Evolutionary conservation across 53 echinoderm and acorn worm genomes (phyloP).

Genomic region (Glandiceps talaboti): DNA sequence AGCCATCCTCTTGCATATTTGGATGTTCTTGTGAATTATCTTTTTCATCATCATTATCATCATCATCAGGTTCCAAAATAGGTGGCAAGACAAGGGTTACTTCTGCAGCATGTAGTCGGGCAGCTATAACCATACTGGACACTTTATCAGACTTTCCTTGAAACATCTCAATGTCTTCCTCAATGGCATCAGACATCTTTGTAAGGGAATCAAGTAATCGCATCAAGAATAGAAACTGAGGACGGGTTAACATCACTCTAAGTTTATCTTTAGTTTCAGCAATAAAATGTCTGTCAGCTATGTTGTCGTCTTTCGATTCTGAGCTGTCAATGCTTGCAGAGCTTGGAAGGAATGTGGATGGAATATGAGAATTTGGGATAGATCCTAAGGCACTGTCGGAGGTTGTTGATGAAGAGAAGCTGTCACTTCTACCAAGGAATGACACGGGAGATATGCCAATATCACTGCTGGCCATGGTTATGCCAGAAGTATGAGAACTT

Average conservation of each 20-base stretch:
- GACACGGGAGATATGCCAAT: background rate
- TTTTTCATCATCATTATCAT: background rate
- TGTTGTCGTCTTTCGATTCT: background rate
- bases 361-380: background rate
- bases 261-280: conserved; percentile 2
- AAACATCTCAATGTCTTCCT: conserved; percentile 65
- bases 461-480: background rate
- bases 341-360: background rate
- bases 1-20: background rate
- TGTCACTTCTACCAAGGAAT: background rate
- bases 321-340: background rate
- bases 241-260: background rate
- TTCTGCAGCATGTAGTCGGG: conserved; percentile 45
- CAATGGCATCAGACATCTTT: conserved; percentile 38
- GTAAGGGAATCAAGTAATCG: conserved; percentile 74
- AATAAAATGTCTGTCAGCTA: conserved; percentile 11
- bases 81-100: conserved; percentile 57
- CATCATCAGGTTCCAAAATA: conserved; percentile 8
- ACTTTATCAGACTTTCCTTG: conserved; percentile 13
- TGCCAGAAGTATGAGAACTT: background rate
- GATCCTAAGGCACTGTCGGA: background rate
- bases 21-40: background rate
- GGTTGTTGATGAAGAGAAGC: background rate
- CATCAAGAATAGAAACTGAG: conserved; percentile 61
- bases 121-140: conserved; percentile 47